Base-by-base conservation (phyloP, 2,797 vertebrate genomes). In the Zenarchopterus dispar region DNA sequence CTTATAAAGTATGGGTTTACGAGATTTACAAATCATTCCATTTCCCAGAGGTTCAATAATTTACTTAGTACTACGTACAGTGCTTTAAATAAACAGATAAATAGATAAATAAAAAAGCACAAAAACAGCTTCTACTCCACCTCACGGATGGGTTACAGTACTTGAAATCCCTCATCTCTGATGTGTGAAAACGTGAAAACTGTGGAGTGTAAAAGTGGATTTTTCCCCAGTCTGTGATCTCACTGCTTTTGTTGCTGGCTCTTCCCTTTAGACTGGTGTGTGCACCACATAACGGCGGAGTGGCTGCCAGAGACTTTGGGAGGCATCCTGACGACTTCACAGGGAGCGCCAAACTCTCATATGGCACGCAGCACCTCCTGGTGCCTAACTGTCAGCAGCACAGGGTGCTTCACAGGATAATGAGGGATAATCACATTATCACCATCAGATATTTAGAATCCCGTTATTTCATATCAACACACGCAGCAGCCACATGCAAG, bases 351-450 rank as follows among this genome's bases (percentile, higher is more conserved):
- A 19, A 36, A 44, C 36, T 31, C 44, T 53, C 3, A 1, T 7
- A 2, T 46, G 24, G 70, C 43, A 39, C 4, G 58, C 62, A 67
- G 57, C 52, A 48, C 70, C 63, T 71, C 69, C 73, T 75, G 70
- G 23, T 76, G 77, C 47, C 21, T 3, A 49, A 48, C 23, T 11
- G 10, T 47, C 36, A 39, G 61, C 58, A 56, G 63, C 60, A 64
- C 50, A 73, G 67, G 53, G 33, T 11, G 44, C 23, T 68, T 78
- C 70, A 62, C 62, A 51, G 54, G 33, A 44, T 73, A 57, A 59
- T 69, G 43, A 77, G 28, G 48, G 50, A 44, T 69, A 68, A 74
- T 81, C 56, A 73, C 51, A 80, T 72, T 23, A 70, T 68, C 60
- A 48, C 31, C 7, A 61, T 43, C 49, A 80, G 39, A 68, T 58